These are phyloP conservation scores for Chrysolophus pictus DNA, from an alignment of 2,797 vertebrate species.

Conservation along the genomic window DNA sequence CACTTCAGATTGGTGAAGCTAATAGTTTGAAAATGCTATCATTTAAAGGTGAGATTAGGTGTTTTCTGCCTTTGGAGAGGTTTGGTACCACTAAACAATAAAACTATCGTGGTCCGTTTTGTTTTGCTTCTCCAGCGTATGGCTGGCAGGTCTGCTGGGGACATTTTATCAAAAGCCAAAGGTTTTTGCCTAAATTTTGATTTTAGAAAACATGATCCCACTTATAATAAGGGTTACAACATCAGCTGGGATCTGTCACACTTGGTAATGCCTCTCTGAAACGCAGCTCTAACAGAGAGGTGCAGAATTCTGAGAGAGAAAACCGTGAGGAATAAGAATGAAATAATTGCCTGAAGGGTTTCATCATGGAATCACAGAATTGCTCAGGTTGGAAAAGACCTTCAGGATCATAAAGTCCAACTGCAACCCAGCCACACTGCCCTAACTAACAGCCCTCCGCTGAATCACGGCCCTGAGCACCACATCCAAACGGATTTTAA, in stretches of 20 bases:
- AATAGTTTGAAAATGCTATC: background rate
- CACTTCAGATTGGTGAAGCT: background rate
- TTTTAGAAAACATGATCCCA: background rate
- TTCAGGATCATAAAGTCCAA: no score
- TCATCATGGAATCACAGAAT: background rate
- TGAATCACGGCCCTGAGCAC: no score
- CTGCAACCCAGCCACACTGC: no score
- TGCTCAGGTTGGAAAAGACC: no score
- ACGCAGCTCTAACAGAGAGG: background rate
- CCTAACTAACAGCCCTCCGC: no score
- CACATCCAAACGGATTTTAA: no score
- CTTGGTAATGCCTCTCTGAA: background rate
- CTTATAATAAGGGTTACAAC: background rate
- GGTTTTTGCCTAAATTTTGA: background rate
- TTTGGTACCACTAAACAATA: background rate
- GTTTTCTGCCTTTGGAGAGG: background rate
- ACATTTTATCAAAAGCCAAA: background rate
- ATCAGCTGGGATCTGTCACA: background rate
- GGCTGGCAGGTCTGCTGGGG: background rate
- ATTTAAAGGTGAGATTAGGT: background rate
- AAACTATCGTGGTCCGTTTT: background rate
- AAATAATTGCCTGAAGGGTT: constrained; percentile 13
- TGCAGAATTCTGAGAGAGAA: background rate
- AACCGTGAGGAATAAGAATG: background rate
- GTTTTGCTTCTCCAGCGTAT: background rate